Base-by-base conservation (phyloP, 2,888 invertebrate species). In the Drosophila maculinotata region DNA sequence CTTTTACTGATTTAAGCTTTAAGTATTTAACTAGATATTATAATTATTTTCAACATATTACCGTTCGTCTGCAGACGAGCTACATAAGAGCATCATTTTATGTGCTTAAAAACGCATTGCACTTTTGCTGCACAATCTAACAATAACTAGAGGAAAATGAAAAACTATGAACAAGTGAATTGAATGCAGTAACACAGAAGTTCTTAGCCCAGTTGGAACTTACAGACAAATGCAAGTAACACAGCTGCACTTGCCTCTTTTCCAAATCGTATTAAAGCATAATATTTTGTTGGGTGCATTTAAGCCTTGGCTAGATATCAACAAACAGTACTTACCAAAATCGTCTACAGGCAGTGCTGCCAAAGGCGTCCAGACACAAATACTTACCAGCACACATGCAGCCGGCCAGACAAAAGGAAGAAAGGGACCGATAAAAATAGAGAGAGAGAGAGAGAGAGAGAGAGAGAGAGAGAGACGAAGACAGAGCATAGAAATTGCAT, bases 271-370 rank as follows among this genome's bases (percentile, higher is more conserved):
- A 81, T 80, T 80, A 78, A 64, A 68, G 81, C 75, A 73, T 62
- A 73, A 56, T 69, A 77, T 69, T 76, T 48, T 60, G 23, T 64
- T 63, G 45, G 62, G 41, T 81, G 65, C 76, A 74, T 65, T 85
- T 82, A 76, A 82, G 85, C 62, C 66, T 76, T 72, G 82, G 79
- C 85, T 57, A 49, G 79, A 66, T 83, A 83, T 76, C 86, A 83
- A 73, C 87, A 79, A 87, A 68, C 69, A 70, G 72, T 87, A 56
- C 76, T 87, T 85, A 79, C 63, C 52, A 79, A 71, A 75, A 59
- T 67, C 62, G 62, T 63, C 70, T 48, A 33, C 41, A 51, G 59
- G 49, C 75, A 53, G 57, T 48, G 48, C 30, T 81, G 79, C 69
- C 76, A 69, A 67, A 64, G 68, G 68, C 54, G 63, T 17, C 51